phyloP scores from a whole-genome alignment of 2,888 invertebrate genomes.

The Temnothorax unifasciatus region DNA sequence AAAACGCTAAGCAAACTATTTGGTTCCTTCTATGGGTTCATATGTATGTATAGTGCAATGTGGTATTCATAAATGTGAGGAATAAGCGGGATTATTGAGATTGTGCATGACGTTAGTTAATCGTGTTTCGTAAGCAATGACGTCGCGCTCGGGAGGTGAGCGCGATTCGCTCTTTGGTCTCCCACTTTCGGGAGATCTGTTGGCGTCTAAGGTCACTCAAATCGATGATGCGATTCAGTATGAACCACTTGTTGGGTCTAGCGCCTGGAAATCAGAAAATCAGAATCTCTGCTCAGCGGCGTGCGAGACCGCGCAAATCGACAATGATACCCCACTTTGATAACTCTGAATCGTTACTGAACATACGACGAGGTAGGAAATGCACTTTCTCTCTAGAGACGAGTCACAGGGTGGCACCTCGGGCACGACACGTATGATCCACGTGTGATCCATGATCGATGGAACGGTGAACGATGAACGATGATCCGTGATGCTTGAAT shows the following conservation, averaged over 20 bases:
- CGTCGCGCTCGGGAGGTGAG: constrained; percentile 61
- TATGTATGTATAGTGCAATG: not conserved
- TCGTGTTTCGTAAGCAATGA: constrained; percentile 73
- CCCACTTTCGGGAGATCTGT: constrained; percentile 84
- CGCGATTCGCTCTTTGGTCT: constrained; percentile 78
- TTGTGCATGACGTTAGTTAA: constrained; percentile 58
- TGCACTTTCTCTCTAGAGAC: constrained; percentile 40
- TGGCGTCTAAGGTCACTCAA: constrained; percentile 84
- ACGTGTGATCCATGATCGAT: constrained; percentile 55
- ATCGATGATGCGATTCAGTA: constrained; percentile 82
- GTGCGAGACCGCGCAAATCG: constrained; percentile 53
- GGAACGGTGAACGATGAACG: constrained; percentile 58
- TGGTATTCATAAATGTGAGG: not conserved
- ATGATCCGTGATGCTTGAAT: constrained; percentile 56
- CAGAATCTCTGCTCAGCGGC: constrained; percentile 67
- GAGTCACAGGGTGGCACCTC: constrained; percentile 59
- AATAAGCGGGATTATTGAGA: constrained; percentile 26
- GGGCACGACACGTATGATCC: constrained; percentile 54
- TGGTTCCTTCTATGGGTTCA: not conserved
- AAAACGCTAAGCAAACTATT: constrained; percentile 13
- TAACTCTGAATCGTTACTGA: constrained; percentile 38
- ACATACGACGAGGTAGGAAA: constrained; percentile 51
- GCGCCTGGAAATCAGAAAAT: constrained; percentile 82
- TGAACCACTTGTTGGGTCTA: constrained; percentile 82
- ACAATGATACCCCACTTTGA: constrained; percentile 36